Conservation (phyloP, 2,797 vertebrate species). For the Lates japonicus region DNA sequence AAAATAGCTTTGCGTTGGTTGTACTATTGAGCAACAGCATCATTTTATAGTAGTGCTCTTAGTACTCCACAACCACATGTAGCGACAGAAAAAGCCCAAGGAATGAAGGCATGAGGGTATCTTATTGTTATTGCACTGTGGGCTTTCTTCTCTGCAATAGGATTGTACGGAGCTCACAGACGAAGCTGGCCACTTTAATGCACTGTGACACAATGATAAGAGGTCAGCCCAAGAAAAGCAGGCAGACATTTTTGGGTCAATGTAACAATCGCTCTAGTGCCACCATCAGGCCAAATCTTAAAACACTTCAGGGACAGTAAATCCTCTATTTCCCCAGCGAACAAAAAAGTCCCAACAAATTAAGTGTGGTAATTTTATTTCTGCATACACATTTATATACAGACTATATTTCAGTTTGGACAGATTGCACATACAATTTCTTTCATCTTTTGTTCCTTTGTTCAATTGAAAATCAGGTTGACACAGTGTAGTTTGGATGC, state of each 20-base stretch:
- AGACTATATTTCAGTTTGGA: neutral
- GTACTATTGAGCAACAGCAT: neutral
- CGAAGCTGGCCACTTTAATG: slow-evolving; percentile 26
- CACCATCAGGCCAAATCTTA: slow-evolving; percentile 26
- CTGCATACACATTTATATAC: neutral
- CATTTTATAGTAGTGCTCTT: neutral
- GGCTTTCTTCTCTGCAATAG: slow-evolving; percentile 16
- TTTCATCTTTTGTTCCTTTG: neutral
- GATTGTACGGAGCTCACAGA: slow-evolving; percentile 24
- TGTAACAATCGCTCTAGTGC: slow-evolving; percentile 30
- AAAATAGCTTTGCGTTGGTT: neutral
- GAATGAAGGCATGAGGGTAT: neutral
- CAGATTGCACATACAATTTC: neutral
- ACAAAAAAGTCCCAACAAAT: neutral
- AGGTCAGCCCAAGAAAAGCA: slow-evolving; percentile 26
- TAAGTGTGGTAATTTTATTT: neutral
- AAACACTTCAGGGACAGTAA: neutral
- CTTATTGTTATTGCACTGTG: slow-evolving; percentile 14
- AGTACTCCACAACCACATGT: neutral
- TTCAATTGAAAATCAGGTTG: neutral
- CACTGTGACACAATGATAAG: slow-evolving; percentile 30
- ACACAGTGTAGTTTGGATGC: neutral
- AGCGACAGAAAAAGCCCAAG: neutral
- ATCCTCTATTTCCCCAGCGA: neutral
- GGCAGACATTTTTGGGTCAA: slow-evolving; percentile 57